Conservation (phyloP, 2,113 vertebrate genomes). For the Lagopus leucura region DNA sequence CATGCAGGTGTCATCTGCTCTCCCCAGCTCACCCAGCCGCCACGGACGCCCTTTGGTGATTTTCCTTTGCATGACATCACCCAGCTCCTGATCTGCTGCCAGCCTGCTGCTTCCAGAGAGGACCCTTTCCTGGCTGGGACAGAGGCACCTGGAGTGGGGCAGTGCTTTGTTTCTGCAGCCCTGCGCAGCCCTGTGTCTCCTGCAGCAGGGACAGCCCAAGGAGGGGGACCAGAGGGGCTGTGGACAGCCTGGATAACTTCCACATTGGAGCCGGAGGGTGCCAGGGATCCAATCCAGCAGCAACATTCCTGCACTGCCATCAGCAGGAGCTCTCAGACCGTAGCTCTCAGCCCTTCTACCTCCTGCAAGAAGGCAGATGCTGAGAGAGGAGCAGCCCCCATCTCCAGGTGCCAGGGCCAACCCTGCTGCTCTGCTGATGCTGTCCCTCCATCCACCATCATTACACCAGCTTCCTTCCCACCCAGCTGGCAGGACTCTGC, state of each 20-base stretch:
- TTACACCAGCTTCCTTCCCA: neutral
- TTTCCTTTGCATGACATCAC: conserved; percentile 68
- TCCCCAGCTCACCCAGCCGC: conserved; percentile 16
- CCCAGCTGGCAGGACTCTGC: neutral
- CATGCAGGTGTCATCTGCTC: conserved; percentile 1
- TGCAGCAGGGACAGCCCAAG: neutral
- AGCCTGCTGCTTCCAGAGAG: conserved; percentile 29
- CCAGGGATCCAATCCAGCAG: conserved; percentile 6
- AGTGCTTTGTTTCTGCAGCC: fast-evolving
- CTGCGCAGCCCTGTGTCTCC: neutral
- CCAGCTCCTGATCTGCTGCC: conserved; percentile 54
- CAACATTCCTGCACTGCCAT: neutral
- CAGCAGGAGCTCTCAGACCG: neutral
- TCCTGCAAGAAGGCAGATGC: neutral
- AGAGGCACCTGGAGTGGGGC: fast-evolving
- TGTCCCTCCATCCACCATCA: neutral
- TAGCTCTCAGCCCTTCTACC: neutral
- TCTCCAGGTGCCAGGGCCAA: neutral
- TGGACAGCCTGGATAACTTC: neutral
- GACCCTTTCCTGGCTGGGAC: conserved; percentile 52
- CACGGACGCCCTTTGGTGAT: conserved; percentile 58
- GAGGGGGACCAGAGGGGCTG: neutral
- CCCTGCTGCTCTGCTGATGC: neutral
- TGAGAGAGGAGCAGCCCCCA: neutral
- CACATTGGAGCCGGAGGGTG: neutral